phyloP scores from a whole-genome alignment of 2,797 vertebrate genomes.

The Apogon hyalosoma region DNA sequence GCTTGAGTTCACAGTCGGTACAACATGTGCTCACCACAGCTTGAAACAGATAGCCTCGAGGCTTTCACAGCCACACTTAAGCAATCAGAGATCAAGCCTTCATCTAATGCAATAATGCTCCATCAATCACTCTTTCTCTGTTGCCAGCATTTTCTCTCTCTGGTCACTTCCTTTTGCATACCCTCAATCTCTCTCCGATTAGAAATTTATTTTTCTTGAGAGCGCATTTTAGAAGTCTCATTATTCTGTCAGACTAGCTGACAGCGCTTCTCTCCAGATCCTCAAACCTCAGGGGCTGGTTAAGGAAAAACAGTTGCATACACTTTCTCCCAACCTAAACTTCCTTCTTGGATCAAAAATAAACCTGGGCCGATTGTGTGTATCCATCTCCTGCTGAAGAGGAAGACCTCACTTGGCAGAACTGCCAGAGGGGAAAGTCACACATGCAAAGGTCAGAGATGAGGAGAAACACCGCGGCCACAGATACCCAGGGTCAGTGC shows the following conservation, averaged over 20 bases:
- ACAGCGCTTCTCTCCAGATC: constrained; percentile 53
- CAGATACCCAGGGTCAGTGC: constrained; percentile 59
- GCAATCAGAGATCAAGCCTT: constrained; percentile 36
- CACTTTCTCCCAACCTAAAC: constrained; percentile 66
- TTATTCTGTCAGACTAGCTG: constrained; percentile 62
- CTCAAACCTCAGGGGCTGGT: constrained; percentile 49
- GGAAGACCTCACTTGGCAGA: constrained; percentile 65
- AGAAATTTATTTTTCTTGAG: constrained; percentile 59
- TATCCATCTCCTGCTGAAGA: constrained; percentile 53
- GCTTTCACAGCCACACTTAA: constrained; percentile 28
- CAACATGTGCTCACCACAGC: constrained; percentile 23
- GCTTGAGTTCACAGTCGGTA: constrained; percentile 60
- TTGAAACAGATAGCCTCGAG: constrained; percentile 28
- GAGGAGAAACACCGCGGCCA: constrained; percentile 53
- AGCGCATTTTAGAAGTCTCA: constrained; percentile 47
- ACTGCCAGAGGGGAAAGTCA: constrained; percentile 43
- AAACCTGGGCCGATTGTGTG: constrained; percentile 62
- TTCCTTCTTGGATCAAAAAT: constrained; percentile 66
- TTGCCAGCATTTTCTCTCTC: constrained; percentile 9
- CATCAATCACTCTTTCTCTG: constrained; percentile 13
- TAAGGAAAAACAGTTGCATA: constrained; percentile 52
- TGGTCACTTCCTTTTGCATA: constrained; percentile 9
- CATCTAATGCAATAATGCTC: constrained; percentile 24
- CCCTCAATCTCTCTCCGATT: constrained; percentile 29
- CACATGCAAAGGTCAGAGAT: constrained; percentile 67